Conservation (phyloP, 2,797 vertebrate species). For the Chromobotia macracanthus region DNA sequence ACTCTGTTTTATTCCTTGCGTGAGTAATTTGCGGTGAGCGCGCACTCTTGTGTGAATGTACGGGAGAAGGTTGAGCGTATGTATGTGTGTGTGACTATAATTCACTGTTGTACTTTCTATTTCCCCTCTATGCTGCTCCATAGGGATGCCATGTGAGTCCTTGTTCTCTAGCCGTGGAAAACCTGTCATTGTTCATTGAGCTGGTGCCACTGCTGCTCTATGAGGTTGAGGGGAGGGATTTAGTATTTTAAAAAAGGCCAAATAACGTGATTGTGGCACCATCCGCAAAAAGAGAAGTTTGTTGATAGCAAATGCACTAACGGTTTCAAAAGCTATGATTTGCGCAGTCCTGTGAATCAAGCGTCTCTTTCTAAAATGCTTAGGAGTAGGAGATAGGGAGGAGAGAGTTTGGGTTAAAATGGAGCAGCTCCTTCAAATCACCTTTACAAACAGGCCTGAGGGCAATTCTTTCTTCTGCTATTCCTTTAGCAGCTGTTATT, state of each 20-base stretch:
- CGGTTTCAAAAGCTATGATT: slow-evolving; percentile 59
- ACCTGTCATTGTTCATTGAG: slow-evolving; percentile 78
- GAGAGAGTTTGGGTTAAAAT: slow-evolving; percentile 69
- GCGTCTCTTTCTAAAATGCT: slow-evolving; percentile 72
- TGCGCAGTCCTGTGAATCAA: slow-evolving; percentile 75
- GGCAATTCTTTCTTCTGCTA: slow-evolving; percentile 65
- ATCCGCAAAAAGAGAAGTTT: slow-evolving; percentile 56
- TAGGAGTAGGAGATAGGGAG: slow-evolving; percentile 58
- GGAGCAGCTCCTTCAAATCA: slow-evolving; percentile 75
- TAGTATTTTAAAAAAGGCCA: slow-evolving; percentile 7
- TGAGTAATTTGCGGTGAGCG: slow-evolving; percentile 58
- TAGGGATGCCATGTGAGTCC: slow-evolving; percentile 86
- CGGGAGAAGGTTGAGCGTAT: slow-evolving; percentile 44
- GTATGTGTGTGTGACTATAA: slow-evolving; percentile 67
- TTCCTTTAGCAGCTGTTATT: slow-evolving; percentile 74
- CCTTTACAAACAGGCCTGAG: slow-evolving; percentile 72
- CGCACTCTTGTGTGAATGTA: slow-evolving; percentile 50
- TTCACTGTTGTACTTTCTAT: slow-evolving; percentile 85
- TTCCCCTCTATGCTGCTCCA: slow-evolving; percentile 82
- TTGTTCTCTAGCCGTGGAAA: slow-evolving; percentile 78
- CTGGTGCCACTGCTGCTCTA: slow-evolving; percentile 82
- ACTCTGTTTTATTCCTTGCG: slow-evolving; percentile 47
- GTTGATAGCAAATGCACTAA: slow-evolving; percentile 34
- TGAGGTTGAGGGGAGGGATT: slow-evolving; percentile 59
- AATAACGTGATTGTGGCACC: slow-evolving; percentile 61